These are phyloP conservation scores for Drosophila quadrilineata DNA, from an alignment of 1,140 invertebrate species.

Conservation along the genomic window DNA sequence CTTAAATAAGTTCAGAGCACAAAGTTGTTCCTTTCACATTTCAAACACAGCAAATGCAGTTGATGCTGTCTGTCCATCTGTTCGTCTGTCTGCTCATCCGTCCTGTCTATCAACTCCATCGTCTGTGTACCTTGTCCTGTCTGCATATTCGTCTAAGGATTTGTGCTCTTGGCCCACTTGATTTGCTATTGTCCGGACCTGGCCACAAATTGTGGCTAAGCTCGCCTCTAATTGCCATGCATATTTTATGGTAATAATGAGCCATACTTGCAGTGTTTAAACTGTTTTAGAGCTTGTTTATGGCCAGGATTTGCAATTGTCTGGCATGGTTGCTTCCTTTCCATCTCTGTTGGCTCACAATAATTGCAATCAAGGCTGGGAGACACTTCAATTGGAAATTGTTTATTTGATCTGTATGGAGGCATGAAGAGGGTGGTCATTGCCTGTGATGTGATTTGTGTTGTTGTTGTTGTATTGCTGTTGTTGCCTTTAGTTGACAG, in stretches of 20 bases:
- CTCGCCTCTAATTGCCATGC: slow-evolving; percentile 33
- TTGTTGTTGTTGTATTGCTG: background rate
- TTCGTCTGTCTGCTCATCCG: background rate
- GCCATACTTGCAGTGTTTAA: slow-evolving; percentile 14
- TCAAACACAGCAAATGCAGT: slow-evolving; percentile 8
- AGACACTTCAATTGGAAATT: slow-evolving; percentile 37
- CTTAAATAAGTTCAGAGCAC: too few species aligned
- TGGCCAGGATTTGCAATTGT: slow-evolving; percentile 31
- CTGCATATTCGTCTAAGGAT: background rate
- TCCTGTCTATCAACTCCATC: too few species aligned
- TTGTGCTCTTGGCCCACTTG: background rate
- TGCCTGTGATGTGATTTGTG: too few species aligned
- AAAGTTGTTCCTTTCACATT: background rate
- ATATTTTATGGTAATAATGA: slow-evolving; percentile 42
- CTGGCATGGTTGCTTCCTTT: slow-evolving; percentile 44
- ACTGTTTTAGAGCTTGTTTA: background rate
- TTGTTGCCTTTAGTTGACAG: background rate
- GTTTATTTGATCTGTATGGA: slow-evolving; percentile 33
- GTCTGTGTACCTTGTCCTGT: too few species aligned
- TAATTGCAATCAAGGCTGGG: slow-evolving; percentile 51
- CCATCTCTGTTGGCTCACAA: too few species aligned
- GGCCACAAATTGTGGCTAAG: slow-evolving; percentile 16
- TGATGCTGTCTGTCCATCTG: background rate
- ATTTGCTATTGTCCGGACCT: background rate
- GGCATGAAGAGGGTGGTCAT: too few species aligned